Evolutionary conservation across 2,797 vertebrate species (phyloP), one percentile per base, ranked within the genome.

Genomic region (Poeciliopsis infans): DNA sequence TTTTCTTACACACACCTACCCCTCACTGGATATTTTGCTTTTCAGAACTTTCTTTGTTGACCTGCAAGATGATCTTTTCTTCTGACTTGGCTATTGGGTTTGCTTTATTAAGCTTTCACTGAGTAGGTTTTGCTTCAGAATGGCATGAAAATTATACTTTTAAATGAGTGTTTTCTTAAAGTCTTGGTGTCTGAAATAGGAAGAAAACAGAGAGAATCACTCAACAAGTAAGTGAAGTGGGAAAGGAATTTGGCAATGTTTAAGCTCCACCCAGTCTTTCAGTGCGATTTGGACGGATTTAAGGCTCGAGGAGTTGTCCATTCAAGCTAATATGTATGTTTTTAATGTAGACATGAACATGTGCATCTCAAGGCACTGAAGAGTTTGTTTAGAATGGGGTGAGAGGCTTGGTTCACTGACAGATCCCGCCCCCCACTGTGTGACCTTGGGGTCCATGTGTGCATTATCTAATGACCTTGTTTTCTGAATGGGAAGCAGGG

Each of bases 381-480:
- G 79, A 78, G 79, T 90, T 88, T 87, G 79, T 57, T 46, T 4
- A 20, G 73, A 66, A 79, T 74, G 39, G 39, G 84, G 78, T 79
- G 75, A 82, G 83, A 86, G 84, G 73, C 79, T 83, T 86, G 87
- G 83, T 90, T 85, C 88, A 84, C 75, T 82, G 79, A 84, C 36
- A 8, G 73, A 76, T 82, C 73, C 86, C 61, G 61, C 90, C 85
- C 51, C 84, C 89, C 81, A 82, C 85, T 79, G 74, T 84, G 90
- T 91, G 91, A 93, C 91, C 93, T 93, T 92, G 83, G 88, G 88
- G 87, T 92, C 88, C 82, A 82, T 39, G 77, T 85, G 86, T 87
- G 87, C 89, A 92, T 94, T 93, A 93, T 94, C 94, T 91, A 88
- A 91, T 94, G 94, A 90, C 92, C 92, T 91, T 93, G 91, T 90